A percentile compares a stretch with the other conserved stretches of the same genome.
phyloP scores from a whole-genome alignment of 2,113 vertebrate genomes.

The Heterotilapia buettikoferi region DNA sequence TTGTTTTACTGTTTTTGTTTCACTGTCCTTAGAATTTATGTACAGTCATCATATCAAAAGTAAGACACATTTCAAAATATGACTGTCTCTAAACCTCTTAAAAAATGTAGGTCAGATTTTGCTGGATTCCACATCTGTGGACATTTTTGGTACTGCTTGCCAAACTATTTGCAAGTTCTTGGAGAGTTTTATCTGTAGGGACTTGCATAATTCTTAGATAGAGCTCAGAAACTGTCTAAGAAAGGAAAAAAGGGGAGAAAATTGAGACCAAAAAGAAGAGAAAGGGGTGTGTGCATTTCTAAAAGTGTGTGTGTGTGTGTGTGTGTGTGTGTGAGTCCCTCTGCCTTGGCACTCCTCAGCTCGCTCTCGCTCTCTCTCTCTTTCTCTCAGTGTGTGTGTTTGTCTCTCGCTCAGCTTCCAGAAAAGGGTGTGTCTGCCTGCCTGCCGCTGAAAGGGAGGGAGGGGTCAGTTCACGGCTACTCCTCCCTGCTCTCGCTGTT shows the following conservation, averaged over 20 bases:
- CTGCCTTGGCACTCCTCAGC: slow-evolving; percentile 26
- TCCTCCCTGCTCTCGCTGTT: slow-evolving; percentile 55
- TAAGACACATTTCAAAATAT: neutral
- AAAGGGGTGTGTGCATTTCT: neutral
- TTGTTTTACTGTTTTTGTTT: neutral
- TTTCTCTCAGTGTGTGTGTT: neutral
- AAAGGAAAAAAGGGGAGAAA: neutral
- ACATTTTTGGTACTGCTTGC: neutral
- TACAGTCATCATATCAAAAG: neutral
- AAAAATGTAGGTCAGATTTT: neutral
- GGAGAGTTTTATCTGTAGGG: neutral
- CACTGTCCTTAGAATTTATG: neutral
- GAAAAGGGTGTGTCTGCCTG: slow-evolving; percentile 75
- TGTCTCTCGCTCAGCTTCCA: slow-evolving; percentile 45
- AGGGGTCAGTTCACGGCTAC: slow-evolving; percentile 66
- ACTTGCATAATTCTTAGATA: neutral
- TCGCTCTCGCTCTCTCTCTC: neutral
- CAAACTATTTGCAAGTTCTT: neutral
- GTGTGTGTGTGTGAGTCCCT: neutral
- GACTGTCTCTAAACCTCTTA: neutral
- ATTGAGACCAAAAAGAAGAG: slow-evolving; percentile 9
- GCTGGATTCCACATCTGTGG: neutral
- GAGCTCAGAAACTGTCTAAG: neutral
- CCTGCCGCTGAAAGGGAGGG: slow-evolving; percentile 63
- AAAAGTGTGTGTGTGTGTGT: neutral